Percentiles rank a stretch among this genome's conserved stretches.
Evolutionary conservation across 2,797 vertebrate genomes (phyloP).

Genomic region (Notamacropus eugenii): DNA sequence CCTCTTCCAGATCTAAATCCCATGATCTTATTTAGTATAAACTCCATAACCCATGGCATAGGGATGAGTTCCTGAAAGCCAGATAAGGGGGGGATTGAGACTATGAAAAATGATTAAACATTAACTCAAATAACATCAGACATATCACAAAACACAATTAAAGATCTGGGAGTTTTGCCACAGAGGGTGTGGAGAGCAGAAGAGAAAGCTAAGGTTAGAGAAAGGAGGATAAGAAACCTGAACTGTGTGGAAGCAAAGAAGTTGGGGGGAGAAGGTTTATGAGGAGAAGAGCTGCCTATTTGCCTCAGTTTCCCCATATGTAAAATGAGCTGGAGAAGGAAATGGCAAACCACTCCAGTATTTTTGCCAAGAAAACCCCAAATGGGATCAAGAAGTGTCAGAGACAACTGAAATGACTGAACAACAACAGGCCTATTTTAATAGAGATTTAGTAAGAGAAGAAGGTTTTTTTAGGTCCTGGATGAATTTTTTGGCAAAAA

Average conservation of each 20-base stretch:
- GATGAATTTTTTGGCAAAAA: not conserved
- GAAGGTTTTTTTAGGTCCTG: not conserved
- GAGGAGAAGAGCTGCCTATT: not conserved
- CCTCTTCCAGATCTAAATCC: not conserved
- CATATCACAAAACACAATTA: not conserved
- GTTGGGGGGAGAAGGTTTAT: not conserved
- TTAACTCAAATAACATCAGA: not conserved
- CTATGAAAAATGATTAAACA: not conserved
- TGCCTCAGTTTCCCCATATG: not conserved
- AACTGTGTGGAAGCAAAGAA: too few relatives aligned
- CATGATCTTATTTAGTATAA: not conserved
- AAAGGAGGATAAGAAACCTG: not conserved
- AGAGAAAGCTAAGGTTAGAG: not conserved
- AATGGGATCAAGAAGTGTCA: not conserved
- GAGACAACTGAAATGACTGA: not conserved
- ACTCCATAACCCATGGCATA: not conserved
- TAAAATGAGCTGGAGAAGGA: not conserved
- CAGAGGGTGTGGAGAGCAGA: too few relatives aligned
- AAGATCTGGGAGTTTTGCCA: not conserved
- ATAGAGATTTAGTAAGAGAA: not conserved
- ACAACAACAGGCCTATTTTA: not conserved
- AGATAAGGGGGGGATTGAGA: not conserved
- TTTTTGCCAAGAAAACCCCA: not conserved
- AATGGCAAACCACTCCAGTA: not conserved
- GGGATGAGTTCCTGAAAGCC: not conserved